Percentiles rank a stretch among this genome's conserved stretches.
Conservation (phyloP, 2,888 invertebrate genomes). For the Amphipyra berbera region DNA sequence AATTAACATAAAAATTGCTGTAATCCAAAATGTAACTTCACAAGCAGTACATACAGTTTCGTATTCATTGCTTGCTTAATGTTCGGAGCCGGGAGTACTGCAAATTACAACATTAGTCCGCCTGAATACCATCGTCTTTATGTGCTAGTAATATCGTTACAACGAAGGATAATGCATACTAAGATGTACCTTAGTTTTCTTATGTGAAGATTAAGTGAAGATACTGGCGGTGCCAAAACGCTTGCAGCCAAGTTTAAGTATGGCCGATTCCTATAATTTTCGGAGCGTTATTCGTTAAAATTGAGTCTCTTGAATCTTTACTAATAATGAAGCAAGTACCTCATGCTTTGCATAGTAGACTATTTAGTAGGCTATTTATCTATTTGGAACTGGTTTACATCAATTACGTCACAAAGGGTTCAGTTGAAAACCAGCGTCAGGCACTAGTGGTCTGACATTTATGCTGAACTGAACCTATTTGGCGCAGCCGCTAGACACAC, state of each 20-base stretch:
- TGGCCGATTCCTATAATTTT: too few relatives aligned
- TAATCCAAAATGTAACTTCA: background rate
- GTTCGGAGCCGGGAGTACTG: conserved; percentile 28
- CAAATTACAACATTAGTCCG: conserved; percentile 45
- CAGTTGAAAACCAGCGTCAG: too few relatives aligned
- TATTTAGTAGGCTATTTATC: too few relatives aligned
- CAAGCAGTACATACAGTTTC: conserved; percentile 30
- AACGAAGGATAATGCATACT: conserved; percentile 41
- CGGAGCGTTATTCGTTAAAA: too few relatives aligned
- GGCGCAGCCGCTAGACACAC: too few relatives aligned
- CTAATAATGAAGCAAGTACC: too few relatives aligned
- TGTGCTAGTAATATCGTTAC: conserved; percentile 39
- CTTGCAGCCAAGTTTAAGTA: conserved; percentile 14
- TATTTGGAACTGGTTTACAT: too few relatives aligned
- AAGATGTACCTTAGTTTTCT: conserved; percentile 39
- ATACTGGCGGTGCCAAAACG: conserved; percentile 20
- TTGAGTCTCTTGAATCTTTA: too few relatives aligned
- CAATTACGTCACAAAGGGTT: too few relatives aligned
- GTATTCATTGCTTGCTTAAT: conserved; percentile 49
- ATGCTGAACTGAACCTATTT: too few relatives aligned
- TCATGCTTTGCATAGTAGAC: too few relatives aligned
- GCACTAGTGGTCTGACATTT: too few relatives aligned
- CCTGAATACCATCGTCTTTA: conserved; percentile 30
- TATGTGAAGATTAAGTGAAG: conserved; percentile 21
- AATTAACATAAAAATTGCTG: conserved; percentile 9